phyloP scores from a whole-genome alignment of 2,888 invertebrate species.

The Folsomia candida region DNA sequence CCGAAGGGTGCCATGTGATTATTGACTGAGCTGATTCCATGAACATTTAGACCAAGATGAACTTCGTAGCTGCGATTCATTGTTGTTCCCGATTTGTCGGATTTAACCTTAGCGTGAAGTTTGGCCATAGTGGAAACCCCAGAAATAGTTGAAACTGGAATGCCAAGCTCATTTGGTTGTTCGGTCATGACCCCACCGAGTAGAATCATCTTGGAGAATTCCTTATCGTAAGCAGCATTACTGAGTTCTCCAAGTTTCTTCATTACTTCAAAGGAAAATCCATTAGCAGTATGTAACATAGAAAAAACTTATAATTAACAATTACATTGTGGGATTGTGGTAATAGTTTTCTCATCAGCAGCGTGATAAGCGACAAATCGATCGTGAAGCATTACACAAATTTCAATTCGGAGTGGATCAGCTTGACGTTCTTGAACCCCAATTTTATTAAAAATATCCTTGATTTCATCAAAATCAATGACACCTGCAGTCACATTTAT shows the following conservation, averaged over 20 bases:
- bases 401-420: conserved; percentile 47
- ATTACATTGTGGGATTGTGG: conserved; percentile 42
- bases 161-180: too few species aligned
- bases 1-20: conserved; percentile 48
- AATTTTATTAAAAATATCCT: too few species aligned
- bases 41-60: too few species aligned
- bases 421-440: conserved; percentile 44
- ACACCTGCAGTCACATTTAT: too few species aligned
- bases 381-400: conserved; percentile 44
- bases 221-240: too few species aligned
- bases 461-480: too few species aligned
- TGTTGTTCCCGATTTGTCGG: conserved; percentile 43
- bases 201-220: conserved; percentile 43
- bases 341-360: conserved; percentile 42
- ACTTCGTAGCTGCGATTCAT: conserved; percentile 40
- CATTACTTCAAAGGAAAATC: conserved; percentile 18
- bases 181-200: conserved; percentile 47
- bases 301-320: too few species aligned
- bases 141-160: conserved; percentile 43
- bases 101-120: conserved; percentile 42
- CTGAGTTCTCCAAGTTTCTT: conserved; percentile 44
- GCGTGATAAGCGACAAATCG: conserved; percentile 48
- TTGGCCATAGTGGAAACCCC: conserved; percentile 36
- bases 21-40: conserved; percentile 38
- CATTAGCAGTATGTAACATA: too few species aligned